phyloP scores from a whole-genome alignment of 2,113 vertebrate genomes.

The Sus scrofa region T2T-Sscrofa CM000824.6:184766501-184767000 shows the following conservation, averaged over 20 bases:
- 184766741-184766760: no score
- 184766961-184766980: neutral
- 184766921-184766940: no score
- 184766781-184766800: no score
- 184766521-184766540: neutral
- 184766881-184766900: no score
- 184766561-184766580: neutral
- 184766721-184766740: neutral
- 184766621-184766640: neutral
- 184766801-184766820: no score
- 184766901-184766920: no score
- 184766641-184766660: neutral
- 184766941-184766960: no score
- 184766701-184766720: slow-evolving; percentile 1
- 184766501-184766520: slow-evolving; percentile 23
- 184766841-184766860: no score
- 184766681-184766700: neutral
- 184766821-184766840: no score
- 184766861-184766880: no score
- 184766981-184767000: neutral
- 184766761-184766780: no score
- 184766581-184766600: neutral
- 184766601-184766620: slow-evolving; percentile 1
- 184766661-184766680: neutral
- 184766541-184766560: neutral